Evolutionary conservation across 2,113 vertebrate genomes (phyloP).

Genomic region (Pionites leucogaster): DNA sequence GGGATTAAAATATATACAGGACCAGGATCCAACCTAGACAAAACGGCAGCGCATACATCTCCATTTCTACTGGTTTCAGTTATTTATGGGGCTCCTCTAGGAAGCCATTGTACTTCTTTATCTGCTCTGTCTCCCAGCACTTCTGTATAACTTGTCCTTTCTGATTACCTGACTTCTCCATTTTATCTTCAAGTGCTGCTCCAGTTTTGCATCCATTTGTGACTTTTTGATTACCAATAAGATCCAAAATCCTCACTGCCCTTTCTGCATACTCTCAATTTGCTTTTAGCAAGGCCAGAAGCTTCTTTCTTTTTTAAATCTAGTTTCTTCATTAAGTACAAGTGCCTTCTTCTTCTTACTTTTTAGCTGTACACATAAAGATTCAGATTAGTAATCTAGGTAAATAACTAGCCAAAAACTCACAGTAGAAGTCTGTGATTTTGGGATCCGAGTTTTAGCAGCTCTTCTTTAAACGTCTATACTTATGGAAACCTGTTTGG

Average conservation of each 20-base stretch:
- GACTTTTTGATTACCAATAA: not conserved
- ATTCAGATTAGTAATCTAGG: not conserved
- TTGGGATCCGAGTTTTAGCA: not conserved
- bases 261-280: not conserved
- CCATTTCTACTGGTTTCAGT: not conserved
- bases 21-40: not conserved
- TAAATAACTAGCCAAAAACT: not conserved
- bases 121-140: not conserved
- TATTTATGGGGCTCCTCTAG: not conserved
- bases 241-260: not conserved
- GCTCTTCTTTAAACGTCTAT: not conserved
- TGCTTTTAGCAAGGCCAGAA: not conserved
- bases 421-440: not conserved
- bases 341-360: not conserved
- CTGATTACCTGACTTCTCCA: not conserved
- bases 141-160: not conserved
- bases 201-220: not conserved
- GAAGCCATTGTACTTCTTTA: not conserved
- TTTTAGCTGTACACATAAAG: not conserved
- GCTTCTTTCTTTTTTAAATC: not conserved
- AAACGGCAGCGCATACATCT: not conserved
- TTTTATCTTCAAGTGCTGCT: not conserved
- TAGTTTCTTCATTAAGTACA: not conserved
- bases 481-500: not conserved
- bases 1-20: not conserved